phyloP scores from a whole-genome alignment of 2,888 invertebrate species.

The Agriotes lineatus region DNA sequence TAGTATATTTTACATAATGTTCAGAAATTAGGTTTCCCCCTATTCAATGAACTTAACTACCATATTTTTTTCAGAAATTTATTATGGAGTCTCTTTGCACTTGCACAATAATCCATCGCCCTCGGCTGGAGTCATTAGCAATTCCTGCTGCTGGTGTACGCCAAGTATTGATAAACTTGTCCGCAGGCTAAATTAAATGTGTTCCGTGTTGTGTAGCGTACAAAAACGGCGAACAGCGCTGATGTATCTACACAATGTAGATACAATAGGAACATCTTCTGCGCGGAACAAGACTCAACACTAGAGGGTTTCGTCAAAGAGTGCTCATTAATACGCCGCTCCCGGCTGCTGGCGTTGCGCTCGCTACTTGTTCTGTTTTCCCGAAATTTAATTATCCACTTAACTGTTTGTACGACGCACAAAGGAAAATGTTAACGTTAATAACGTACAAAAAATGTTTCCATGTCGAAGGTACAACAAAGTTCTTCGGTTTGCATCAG shows the following conservation, averaged over 20 bases:
- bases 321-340: constrained; percentile 63
- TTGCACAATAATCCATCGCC: no score
- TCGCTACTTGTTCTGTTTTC: constrained; percentile 46
- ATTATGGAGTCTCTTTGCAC: no score
- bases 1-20: no score
- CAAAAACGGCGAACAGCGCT: constrained; percentile 59
- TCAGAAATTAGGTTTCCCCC: no score
- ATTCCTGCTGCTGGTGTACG: no score
- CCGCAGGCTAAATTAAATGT: constrained; percentile 61
- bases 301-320: constrained; percentile 51
- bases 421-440: constrained; percentile 38
- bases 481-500: background rate
- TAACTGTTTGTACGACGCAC: constrained; percentile 46
- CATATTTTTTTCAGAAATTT: no score
- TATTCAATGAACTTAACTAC: no score
- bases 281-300: constrained; percentile 56
- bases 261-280: constrained; percentile 63
- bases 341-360: constrained; percentile 48
- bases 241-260: constrained; percentile 61
- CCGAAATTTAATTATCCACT: constrained; percentile 57
- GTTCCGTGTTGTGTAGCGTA: constrained; percentile 57
- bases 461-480: background rate
- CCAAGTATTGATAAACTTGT: constrained; percentile 60
- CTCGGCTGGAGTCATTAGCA: no score
- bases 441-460: constrained; percentile 20